These are phyloP conservation scores for Ceratosolen solmsi DNA, from an alignment of 1,140 invertebrate species.

Conservation along the genomic window DNA sequence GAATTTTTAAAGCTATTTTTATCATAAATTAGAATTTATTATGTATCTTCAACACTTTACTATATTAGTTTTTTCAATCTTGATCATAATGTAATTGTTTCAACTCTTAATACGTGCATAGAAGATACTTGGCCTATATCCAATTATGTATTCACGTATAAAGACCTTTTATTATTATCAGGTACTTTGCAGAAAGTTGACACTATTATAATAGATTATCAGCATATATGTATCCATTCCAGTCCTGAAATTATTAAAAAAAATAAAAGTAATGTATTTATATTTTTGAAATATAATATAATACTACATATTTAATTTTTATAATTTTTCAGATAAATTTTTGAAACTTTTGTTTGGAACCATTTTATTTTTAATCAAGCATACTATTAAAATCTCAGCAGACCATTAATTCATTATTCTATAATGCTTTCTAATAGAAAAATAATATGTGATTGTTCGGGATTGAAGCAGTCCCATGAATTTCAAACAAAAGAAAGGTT, in stretches of 20 bases:
- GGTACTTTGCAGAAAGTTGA: slow-evolving; percentile 36
- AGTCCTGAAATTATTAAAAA: slow-evolving; percentile 13
- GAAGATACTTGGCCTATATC: slow-evolving; percentile 46
- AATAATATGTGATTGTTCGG: too few relatives aligned
- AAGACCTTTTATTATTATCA: slow-evolving; percentile 35
- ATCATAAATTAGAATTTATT: neutral
- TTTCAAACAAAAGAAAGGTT: too few relatives aligned
- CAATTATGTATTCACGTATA: slow-evolving; percentile 15
- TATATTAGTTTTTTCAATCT: neutral
- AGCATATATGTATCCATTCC: neutral
- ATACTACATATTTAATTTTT: too few relatives aligned
- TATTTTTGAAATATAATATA: neutral
- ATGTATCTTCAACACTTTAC: neutral
- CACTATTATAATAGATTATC: neutral
- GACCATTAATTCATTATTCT: too few relatives aligned
- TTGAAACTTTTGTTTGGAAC: too few relatives aligned
- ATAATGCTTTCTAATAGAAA: too few relatives aligned
- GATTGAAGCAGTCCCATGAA: too few relatives aligned
- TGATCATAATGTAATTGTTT: neutral
- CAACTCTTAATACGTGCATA: slow-evolving; percentile 22
- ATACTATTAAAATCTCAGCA: too few relatives aligned
- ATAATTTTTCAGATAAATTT: too few relatives aligned
- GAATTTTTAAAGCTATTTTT: neutral
- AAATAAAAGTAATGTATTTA: neutral
- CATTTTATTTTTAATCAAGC: too few relatives aligned